These are phyloP conservation scores for Coleophora deauratella DNA, from an alignment of 2,888 invertebrate genomes.

Conservation along the genomic window DNA sequence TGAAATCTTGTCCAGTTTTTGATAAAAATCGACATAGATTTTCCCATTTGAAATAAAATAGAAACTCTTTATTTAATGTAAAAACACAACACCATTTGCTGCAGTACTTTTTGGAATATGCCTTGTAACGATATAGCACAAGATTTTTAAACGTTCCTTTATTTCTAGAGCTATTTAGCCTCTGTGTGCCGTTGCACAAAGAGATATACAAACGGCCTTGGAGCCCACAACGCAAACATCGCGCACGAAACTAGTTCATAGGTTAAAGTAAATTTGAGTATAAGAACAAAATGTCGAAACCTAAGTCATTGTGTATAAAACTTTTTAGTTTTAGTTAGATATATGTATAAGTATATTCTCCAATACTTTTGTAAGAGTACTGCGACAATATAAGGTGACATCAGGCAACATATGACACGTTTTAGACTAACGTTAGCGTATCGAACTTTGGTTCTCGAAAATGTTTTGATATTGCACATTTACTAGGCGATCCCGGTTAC, in stretches of 20 bases:
- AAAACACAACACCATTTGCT: too few relatives aligned
- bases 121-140: constrained; percentile 26
- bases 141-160: constrained; percentile 40
- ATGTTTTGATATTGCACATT: constrained; percentile 24
- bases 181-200: constrained; percentile 19
- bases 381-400: constrained; percentile 59
- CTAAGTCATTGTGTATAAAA: constrained; percentile 74
- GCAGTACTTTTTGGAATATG: constrained; percentile 38
- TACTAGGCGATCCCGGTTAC: constrained; percentile 10
- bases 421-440: too few relatives aligned
- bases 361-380: constrained; percentile 65
- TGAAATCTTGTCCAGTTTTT: constrained; percentile 68
- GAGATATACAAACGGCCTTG: constrained; percentile 29
- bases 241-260: constrained; percentile 67
- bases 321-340: constrained; percentile 65
- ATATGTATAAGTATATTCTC: constrained; percentile 67
- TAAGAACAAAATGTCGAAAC: constrained; percentile 73
- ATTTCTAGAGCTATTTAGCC: constrained; percentile 29
- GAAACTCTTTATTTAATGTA: too few relatives aligned
- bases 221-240: constrained; percentile 37
- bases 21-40: constrained; percentile 69
- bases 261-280: constrained; percentile 59
- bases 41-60: too few relatives aligned
- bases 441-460: too few relatives aligned
- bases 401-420: constrained; percentile 59